Evolutionary conservation across 2,797 vertebrate species (phyloP).

Genomic region (Salarias fasciatus): DNA sequence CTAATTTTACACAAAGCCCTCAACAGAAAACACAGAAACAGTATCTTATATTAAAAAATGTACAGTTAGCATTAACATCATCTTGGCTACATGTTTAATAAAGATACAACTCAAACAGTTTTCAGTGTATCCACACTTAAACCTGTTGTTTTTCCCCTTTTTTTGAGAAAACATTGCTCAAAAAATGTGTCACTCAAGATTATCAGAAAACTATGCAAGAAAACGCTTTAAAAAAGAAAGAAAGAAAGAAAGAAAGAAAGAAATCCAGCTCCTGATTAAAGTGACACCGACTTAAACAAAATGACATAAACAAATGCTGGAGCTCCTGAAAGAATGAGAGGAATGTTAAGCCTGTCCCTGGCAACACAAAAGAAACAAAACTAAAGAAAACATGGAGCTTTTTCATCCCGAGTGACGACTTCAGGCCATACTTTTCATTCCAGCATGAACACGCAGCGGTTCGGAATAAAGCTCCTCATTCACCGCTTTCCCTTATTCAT

Average conservation of each 20-base stretch:
- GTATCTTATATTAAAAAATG: too few relatives aligned
- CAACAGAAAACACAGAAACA: too few relatives aligned
- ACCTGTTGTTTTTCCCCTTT: background rate
- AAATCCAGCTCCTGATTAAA: background rate
- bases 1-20: too few relatives aligned
- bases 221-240: too few relatives aligned
- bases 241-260: too few relatives aligned
- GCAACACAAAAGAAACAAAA: background rate
- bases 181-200: too few relatives aligned
- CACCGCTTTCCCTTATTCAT: background rate
- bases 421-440: conserved; percentile 29
- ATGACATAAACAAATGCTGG: conserved; percentile 20
- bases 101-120: background rate
- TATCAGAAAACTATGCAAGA: too few relatives aligned
- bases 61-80: too few relatives aligned
- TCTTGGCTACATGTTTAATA: too few relatives aligned
- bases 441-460: conserved; percentile 33
- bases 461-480: conserved; percentile 49
- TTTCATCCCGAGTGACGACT: conserved; percentile 21
- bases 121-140: background rate
- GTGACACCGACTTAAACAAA: background rate
- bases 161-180: too few relatives aligned
- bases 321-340: conserved; percentile 19
- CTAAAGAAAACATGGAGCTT: background rate
- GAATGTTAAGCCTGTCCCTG: conserved; percentile 20